These are phyloP conservation scores for Eupithecia vulgata DNA, from an alignment of 2,888 invertebrate species.

Conservation along the genomic window DNA sequence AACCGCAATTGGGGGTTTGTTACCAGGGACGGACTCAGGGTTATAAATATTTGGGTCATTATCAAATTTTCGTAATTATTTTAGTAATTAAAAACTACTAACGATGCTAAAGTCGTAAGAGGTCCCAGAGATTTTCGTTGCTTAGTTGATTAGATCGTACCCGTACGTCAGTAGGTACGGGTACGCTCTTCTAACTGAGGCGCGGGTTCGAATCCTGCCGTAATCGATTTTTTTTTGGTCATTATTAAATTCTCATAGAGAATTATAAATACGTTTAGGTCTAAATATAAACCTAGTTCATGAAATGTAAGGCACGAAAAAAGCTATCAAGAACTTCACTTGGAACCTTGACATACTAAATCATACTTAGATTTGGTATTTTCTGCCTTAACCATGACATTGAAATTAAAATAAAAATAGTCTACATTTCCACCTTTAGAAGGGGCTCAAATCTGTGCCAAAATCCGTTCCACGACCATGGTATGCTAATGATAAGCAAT, in stretches of 20 bases:
- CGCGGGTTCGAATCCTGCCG: no score
- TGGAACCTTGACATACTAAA: not conserved
- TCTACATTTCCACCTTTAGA: not conserved
- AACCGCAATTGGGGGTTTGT: conserved; percentile 28
- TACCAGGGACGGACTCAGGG: not conserved
- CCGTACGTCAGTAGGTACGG: no score
- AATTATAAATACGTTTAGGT: no score
- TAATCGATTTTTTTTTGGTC: no score
- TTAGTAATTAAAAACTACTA: no score
- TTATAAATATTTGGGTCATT: no score
- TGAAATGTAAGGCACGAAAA: not conserved
- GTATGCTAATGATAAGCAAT: conserved; percentile 32
- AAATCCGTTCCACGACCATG: not conserved
- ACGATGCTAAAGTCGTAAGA: no score
- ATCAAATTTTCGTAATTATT: no score
- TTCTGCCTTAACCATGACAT: not conserved
- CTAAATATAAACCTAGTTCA: not conserved
- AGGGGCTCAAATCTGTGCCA: not conserved
- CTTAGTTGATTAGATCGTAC: no score
- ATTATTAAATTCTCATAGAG: no score
- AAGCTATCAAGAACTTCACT: not conserved
- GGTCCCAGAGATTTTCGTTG: no score
- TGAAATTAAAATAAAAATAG: not conserved
- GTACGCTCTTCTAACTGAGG: no score
- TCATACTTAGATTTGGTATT: not conserved